Percentiles rank a stretch among this genome's conserved stretches.
phyloP scores from a whole-genome alignment of 2,113 vertebrate species.

The Callospermophilus lateralis region DNA sequence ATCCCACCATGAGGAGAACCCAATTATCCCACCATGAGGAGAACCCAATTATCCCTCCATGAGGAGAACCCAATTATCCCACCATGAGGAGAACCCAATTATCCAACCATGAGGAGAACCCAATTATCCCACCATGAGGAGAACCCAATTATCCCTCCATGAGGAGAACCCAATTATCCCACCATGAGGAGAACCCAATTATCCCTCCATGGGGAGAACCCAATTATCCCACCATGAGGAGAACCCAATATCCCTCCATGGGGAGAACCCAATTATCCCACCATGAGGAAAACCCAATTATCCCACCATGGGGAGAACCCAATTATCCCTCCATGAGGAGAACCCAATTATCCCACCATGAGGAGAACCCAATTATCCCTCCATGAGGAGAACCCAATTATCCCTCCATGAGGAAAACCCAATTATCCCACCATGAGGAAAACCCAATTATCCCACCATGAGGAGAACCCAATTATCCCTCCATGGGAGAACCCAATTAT shows the following conservation, averaged over 20 bases:
- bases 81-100: not conserved
- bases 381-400: not conserved
- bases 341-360: not conserved
- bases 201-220: not conserved
- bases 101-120: not conserved
- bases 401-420: not conserved
- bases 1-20: not conserved
- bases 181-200: not conserved
- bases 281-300: not conserved
- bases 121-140: not conserved
- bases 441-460: not conserved
- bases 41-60: not conserved
- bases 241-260: no score
- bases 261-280: not conserved
- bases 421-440: not conserved
- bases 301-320: no score
- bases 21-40: not conserved
- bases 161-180: not conserved
- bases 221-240: not conserved
- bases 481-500: not conserved
- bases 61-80: not conserved
- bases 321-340: no score
- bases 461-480: not conserved
- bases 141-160: not conserved
- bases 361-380: not conserved